Evolutionary conservation across 2,797 vertebrate species (phyloP).

Genomic region (Pristis pectinata): DNA sequence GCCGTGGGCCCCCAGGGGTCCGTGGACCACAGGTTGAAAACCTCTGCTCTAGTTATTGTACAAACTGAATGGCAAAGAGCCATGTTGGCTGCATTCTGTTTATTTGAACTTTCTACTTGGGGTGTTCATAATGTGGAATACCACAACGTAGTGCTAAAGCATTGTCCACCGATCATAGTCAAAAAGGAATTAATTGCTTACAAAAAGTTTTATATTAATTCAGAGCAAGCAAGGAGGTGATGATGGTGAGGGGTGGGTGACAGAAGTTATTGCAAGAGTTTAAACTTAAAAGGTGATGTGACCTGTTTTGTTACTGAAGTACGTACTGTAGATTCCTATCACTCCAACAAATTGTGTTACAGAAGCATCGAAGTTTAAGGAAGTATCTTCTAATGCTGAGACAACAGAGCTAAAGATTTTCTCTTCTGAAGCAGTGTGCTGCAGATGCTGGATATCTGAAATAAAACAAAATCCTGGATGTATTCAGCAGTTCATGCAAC

Average conservation of each 20-base stretch:
- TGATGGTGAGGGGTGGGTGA: no score
- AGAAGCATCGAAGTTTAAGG: no score
- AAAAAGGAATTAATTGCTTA: background rate
- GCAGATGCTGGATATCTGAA: no score
- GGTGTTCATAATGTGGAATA: background rate
- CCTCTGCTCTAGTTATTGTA: background rate
- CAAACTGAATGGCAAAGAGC: background rate
- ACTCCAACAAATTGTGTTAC: background rate
- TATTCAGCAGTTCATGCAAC: no score
- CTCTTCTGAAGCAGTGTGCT: no score
- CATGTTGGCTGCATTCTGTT: background rate
- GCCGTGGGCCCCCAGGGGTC: no score
- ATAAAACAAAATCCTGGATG: no score
- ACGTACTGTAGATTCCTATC: background rate
- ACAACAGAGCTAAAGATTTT: background rate
- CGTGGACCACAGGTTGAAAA: no score
- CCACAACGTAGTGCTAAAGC: background rate
- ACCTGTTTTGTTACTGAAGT: background rate
- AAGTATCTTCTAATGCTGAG: background rate
- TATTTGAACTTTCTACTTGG: background rate
- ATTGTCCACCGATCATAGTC: background rate
- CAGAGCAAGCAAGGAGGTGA: background rate
- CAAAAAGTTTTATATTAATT: background rate
- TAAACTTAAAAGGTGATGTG: background rate
- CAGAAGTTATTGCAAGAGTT: background rate